These are phyloP conservation scores for Temnothorax unifasciatus DNA, from an alignment of 2,888 invertebrate species.

Conservation along the genomic window DNA sequence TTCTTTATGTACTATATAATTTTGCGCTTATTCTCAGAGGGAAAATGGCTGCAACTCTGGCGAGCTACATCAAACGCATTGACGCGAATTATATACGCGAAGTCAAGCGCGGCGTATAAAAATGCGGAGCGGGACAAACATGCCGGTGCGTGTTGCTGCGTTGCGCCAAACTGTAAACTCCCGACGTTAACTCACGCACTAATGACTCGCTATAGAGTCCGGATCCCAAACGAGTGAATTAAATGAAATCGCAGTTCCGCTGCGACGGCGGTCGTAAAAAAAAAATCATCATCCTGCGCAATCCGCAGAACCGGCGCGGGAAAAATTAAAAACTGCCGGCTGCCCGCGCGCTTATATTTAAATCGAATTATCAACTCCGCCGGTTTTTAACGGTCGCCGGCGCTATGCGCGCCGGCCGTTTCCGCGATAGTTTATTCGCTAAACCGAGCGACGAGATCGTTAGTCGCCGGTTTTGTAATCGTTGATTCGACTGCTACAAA, in stretches of 20 bases:
- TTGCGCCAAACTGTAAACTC: conserved; percentile 32
- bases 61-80: conserved; percentile 12
- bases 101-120: conserved; percentile 32
- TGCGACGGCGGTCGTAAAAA: conserved; percentile 5
- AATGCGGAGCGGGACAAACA: conserved; percentile 2
- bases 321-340: conserved; percentile 38
- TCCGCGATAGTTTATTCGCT: conserved; percentile 49
- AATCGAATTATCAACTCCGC: conserved; percentile 47
- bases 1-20: not conserved
- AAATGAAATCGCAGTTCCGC: conserved; percentile 41
- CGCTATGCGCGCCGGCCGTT: conserved; percentile 10
- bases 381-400: conserved; percentile 36
- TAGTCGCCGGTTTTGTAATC: conserved; percentile 21
- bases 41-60: not conserved
- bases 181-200: conserved; percentile 41
- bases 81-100: not conserved
- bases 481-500: conserved; percentile 38
- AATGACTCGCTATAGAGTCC: conserved; percentile 46
- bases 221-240: conserved; percentile 45
- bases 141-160: conserved; percentile 28
- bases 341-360: conserved; percentile 37
- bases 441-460: conserved; percentile 47
- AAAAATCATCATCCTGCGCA: not conserved
- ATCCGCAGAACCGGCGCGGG: conserved; percentile 4
- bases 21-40: not conserved